Base-by-base conservation (phyloP, 2,113 vertebrate genomes). In the Proteles cristata region DNA sequence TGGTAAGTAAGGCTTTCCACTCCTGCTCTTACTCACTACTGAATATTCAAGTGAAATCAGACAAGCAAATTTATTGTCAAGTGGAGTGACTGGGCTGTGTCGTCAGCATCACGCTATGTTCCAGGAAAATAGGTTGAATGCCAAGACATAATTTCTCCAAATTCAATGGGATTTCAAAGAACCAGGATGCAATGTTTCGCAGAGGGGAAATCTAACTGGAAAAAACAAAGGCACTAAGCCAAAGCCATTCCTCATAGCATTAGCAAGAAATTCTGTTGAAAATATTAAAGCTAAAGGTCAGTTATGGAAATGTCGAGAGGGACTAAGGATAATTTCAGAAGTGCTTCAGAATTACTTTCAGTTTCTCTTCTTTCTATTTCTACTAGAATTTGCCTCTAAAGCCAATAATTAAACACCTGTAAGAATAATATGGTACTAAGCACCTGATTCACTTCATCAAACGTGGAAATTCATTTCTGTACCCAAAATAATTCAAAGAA, bases 121-220 rank as follows among this genome's bases (percentile, higher is more conserved):
- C 92, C 97, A 92, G 95, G 93, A 97, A 98, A 95, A 85, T 0
- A 55, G 84, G 71, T 7, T 79, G 74, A 82, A 53, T 90, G 95
- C 92, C 96, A 96, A 95, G 73, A 79, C 73, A 74, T 45, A 50
- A 91, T 92, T 97, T 92, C 71, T 92, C 92, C 93, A 87, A 85
- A 93, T 77, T 93, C 87, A 63, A 14, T 19, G 58, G 92, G 89
- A 73, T 96, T 88, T 94, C 81, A 96, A 69, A 92, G 87, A 95
- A 76, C 79, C 69, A 77, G 92, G 61, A 92, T 76, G 43, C 71
- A 28, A 28, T 19, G 50, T 33, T 93, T 61, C 69, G 21, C n/a
- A 65, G 26, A 58, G 11, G 87, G n/a, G 92, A 85, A 77, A 23
- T 16, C 86, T 76, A 66, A 96, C 28, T 4, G 31, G 74, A 65